Evolutionary conservation across 2,888 invertebrate genomes (phyloP), one percentile per base, ranked within the genome.

Genomic region (Macropis europaea): DNA sequence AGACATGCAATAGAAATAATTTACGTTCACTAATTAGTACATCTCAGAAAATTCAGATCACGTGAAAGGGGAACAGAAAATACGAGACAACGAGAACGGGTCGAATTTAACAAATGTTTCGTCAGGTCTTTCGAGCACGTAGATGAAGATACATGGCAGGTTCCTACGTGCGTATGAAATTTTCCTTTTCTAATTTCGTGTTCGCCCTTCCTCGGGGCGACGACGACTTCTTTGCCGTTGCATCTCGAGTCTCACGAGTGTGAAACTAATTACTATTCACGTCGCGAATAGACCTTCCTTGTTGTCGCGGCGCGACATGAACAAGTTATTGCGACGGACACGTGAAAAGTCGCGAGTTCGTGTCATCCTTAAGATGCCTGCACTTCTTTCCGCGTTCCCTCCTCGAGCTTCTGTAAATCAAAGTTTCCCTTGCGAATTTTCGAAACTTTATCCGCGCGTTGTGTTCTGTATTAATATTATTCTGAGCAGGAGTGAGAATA

Each of bases 221-320:
- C n/a, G 43, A 36, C 48, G 22, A 38, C 54, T 54, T 53, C 48
- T 57, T 54, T 17, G 19, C 24, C n/a, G 15, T 43, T 57, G 45
- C 13, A 26, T 47, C 42, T 50, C 47, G 47, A 59, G 54, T 45
- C 26, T 15, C 17, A 54, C 43, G 52, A 57, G 67, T 48, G 43
- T 19, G 70, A 43, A 63, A 60, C 48, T 82, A 82, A 84, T 84
- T 84, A 82, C 76, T 78, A 84, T 85, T 82, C 80, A 73, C 73
- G 76, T 77, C 79, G 73, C 68, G 75, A 76, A 67, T 67, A 77
- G 61, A 54, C 76, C 69, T 67, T 64, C 61, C 71, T 53, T 68
- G 60, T 53, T 64, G 38, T 61, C 68, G 61, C 66, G 64, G 50
- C 61, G 4, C 47, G 63, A 61, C 68, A 81, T 74, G 82, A 84